phyloP scores from a whole-genome alignment of 2,797 vertebrate genomes.

The Pyrocephalus nanus region DNA sequence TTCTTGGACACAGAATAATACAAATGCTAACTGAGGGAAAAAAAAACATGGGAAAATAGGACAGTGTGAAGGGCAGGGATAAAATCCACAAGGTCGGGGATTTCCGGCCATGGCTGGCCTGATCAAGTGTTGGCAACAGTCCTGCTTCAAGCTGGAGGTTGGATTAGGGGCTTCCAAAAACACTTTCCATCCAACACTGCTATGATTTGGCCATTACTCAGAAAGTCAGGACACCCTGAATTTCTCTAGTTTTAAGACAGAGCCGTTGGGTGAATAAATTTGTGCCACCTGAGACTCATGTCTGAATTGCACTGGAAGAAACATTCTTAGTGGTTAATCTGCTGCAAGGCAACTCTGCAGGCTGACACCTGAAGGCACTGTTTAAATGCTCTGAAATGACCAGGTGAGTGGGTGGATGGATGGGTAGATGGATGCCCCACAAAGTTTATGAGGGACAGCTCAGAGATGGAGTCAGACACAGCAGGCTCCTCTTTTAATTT shows the following conservation, averaged over 20 bases:
- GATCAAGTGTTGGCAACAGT: not conserved
- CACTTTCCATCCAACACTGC: not conserved
- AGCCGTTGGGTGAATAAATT: not conserved
- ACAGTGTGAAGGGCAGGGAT: not conserved
- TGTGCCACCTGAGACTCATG: not conserved
- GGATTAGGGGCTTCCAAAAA: not conserved
- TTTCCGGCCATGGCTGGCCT: not conserved
- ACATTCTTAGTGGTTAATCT: not conserved
- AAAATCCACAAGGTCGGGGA: not conserved
- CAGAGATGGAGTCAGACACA: not conserved
- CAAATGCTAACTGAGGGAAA: not conserved
- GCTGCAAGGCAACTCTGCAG: not conserved
- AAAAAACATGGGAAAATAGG: not conserved
- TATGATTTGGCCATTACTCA: not conserved
- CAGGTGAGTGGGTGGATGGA: too few relatives aligned
- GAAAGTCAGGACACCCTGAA: not conserved
- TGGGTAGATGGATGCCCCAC: not conserved
- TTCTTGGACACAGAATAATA: not conserved
- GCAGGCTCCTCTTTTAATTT: not conserved
- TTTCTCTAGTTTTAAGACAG: not conserved
- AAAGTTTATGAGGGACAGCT: not conserved
- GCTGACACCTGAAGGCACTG: not conserved
- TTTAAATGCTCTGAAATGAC: not conserved
- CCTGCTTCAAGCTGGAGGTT: not conserved
- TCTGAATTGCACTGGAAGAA: not conserved